Evolutionary conservation across 2,888 invertebrate genomes (phyloP), one percentile per base, ranked within the genome.

Genomic region (Cantharis flavilabris): DNA sequence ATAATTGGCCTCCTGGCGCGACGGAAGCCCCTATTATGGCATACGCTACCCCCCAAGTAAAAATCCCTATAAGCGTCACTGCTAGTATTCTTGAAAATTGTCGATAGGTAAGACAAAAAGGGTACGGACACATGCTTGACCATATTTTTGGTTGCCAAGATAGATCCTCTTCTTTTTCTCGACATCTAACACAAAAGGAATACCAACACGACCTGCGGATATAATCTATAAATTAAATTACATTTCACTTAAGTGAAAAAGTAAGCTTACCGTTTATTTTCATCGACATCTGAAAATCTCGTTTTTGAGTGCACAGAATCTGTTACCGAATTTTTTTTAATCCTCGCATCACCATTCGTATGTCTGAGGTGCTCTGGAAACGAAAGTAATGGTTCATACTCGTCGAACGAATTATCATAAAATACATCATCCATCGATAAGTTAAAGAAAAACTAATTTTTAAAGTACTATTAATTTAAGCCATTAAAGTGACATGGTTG

Each of bases 111-210:
- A 96, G 96, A 85, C 96, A 97, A 86, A 96, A 92, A 18, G 96
- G 96, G 84, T 94, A 95, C 0, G 96, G 96, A 86, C 95, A 96
- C 84, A 95, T 87, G 87, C 92, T 93, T 84, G 93, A 92, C 96
- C 96, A 96, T 82, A 93, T 90, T 0, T 92, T 90, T 14, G 96
- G 96, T 86, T 95, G 94, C 96, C 96, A 96, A 16, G 95, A 93
- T 26, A 95, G 88, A 72, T 84, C 83, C 4, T 86, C 83, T 77
- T 95, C 95, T 89, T 93, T 93, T 83, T 92, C 91, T 82, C 94
- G 92, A 88, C 96, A 96, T 89, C 94, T 93, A 73, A 93, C 89
- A 86, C 96, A 96, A 87, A 95, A 94, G 77, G 93, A 90, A 88
- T 93, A 95, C 91, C 96, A 93, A 95, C 96, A 96, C 77, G 96